Evolutionary conservation across 2,797 vertebrate genomes (phyloP), one percentile per base, ranked within the genome.

Genomic region (Tauraco hartlaubi): DNA sequence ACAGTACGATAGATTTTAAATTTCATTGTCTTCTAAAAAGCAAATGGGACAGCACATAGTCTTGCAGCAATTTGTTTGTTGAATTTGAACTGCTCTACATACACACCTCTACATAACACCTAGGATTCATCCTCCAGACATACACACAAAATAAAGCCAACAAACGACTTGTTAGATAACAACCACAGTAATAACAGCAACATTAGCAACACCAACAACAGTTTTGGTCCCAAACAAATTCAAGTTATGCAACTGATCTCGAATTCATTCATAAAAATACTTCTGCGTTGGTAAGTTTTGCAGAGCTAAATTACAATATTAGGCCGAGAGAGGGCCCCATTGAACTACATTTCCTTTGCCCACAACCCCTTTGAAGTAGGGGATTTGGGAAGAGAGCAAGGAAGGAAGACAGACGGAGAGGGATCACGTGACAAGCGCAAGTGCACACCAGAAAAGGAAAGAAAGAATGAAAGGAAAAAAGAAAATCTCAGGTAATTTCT

Each of bases 321-420:
- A 97, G 33, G 55, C 95, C 96, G 93, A 94, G 54, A 97, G 98
- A 96, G 97, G 97, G 97, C 93, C 79, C 75, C 67, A 69, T 49
- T 90, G 95, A 97, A 93, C 96, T 69, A 10, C 28, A 69, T 66
- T 93, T 96, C 28, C 44, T 78, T 23, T 41, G 55, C 71, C 63
- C 62, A 75, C 44, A 63, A 46, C 1, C 26, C 58, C 76, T 86
- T 16, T 63, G 41, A 76, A 83, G 44, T 6, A 62, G 55, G 25
- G 48, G 61, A 79, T 39, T 67, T 69, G 52, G 55, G 20, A 85
- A 88, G 58, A 84, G 2, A 51, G 76, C 16, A 81, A 88, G 51
- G 43, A 13, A 71, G 19, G 44, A 85, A 48, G n/a, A 31, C 35
- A 54, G 64, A 66, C 29, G 85, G 44, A 46, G 31, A 91, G 26